Evolutionary conservation across 2,888 invertebrate species (phyloP).

Genomic region (Cotesia congregata): DNA sequence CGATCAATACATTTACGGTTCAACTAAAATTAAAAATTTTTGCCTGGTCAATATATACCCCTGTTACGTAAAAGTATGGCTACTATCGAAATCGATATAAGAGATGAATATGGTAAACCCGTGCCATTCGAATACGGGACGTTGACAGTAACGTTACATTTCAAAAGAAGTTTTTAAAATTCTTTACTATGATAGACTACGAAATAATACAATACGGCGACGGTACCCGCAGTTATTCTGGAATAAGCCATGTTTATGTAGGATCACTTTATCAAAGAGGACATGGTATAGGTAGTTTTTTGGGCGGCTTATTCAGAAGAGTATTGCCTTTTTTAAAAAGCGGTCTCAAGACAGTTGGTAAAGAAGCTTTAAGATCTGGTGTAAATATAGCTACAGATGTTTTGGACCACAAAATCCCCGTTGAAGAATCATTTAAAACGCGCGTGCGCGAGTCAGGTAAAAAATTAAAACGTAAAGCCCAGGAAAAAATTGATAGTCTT

Average conservation of each 20-base stretch:
- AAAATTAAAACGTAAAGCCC: conserved; percentile 24
- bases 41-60: too few relatives aligned
- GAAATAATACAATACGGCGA: background rate
- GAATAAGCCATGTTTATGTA: background rate
- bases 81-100: too few relatives aligned
- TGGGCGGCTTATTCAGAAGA: background rate
- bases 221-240: background rate
- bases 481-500: conserved; percentile 4
- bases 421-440: background rate
- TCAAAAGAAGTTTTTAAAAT: too few relatives aligned
- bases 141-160: too few relatives aligned
- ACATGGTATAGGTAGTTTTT: too few relatives aligned
- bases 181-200: background rate
- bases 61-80: too few relatives aligned
- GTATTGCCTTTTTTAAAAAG: background rate
- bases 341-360: background rate
- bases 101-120: too few relatives aligned
- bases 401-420: background rate
- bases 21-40: too few relatives aligned
- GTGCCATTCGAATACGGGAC: too few relatives aligned
- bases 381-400: background rate
- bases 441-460: background rate
- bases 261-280: too few relatives aligned
- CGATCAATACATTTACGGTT: too few relatives aligned
- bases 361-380: background rate